Base-by-base conservation (phyloP, 2,888 invertebrate genomes). In the Protophormia terraenovae region DNA sequence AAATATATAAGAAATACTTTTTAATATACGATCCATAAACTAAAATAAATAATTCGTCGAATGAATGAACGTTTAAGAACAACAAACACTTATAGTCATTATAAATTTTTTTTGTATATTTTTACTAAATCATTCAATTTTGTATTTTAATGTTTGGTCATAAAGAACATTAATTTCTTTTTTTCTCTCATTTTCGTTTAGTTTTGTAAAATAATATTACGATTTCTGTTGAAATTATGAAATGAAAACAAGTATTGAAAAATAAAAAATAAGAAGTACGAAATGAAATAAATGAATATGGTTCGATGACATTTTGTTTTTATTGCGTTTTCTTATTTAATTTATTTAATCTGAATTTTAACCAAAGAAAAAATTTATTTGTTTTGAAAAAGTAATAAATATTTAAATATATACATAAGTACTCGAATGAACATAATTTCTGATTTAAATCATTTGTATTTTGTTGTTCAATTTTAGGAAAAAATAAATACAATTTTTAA, bases 241-340 rank as follows among this genome's bases (percentile, higher is more conserved):
- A 75, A 81, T 64, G 69, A 76, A 82, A 82, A 77, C 50, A 77
- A 45, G 73, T 29, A 64, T 1, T 77, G 32, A 62, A 76, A 45
- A 60, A 47, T 12, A 7, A 5, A n/a, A 19, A 60, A 60, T 14
- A 29, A 60, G 8, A 12, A n/a, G 60, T 8, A 50, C 12, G 12
- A 19, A 75, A 62, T 45, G 47, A 53, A 64, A 41, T 41, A 41
- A 76, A 27, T 76, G 3, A 41, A 41, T 53, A 53, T 10, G 79
- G 79, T 84, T 84, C 84, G 84, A 84, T 84, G 84, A 84, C 84
- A 80, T 84, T 84, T 80, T 41, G 27, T n/a, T 80, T 84, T 84
- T 81, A 81, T 73, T 58, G 29, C n/a, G 47, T 58, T 66, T 72
- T 73, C 27, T 47, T 55, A 50, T 38, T 66, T 64, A 8, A 12